A percentile compares a stretch with the other conserved stretches of the same genome.
Conservation (phyloP, 2,888 invertebrate species). For the Melanostoma scalare region DNA sequence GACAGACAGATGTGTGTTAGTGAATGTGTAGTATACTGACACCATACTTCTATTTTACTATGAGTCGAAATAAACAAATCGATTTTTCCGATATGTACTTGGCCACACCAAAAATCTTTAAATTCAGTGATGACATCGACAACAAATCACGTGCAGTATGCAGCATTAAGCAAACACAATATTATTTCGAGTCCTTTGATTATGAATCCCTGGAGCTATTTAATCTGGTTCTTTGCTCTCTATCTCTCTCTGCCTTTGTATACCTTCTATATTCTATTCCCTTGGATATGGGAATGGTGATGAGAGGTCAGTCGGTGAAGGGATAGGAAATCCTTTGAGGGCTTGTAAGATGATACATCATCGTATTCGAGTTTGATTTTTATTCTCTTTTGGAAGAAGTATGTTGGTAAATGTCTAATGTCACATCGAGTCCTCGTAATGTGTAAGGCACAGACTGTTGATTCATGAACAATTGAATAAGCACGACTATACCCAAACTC, state of each 20-base stretch:
- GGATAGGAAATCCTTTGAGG: slow-evolving; percentile 42
- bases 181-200: slow-evolving; percentile 64
- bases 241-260: background rate
- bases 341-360: slow-evolving; percentile 46
- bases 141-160: slow-evolving; percentile 57
- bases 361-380: slow-evolving; percentile 56
- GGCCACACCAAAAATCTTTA: no score
- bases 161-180: slow-evolving; percentile 64
- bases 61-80: no score
- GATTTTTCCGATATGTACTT: no score
- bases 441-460: slow-evolving; percentile 38
- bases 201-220: slow-evolving; percentile 67
- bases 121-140: slow-evolving; percentile 38
- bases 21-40: no score
- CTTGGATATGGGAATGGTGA: background rate
- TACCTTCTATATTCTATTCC: background rate
- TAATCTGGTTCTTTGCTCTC: slow-evolving; percentile 35
- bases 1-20: no score
- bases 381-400: background rate
- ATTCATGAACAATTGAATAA: slow-evolving; percentile 48
- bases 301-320: background rate
- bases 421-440: slow-evolving; percentile 22
- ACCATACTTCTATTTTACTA: no score
- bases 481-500: slow-evolving; percentile 21
- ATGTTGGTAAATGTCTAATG: slow-evolving; percentile 23